A percentile compares a stretch with the other conserved stretches of the same genome.
Conservation (phyloP, 2,797 vertebrate genomes). For the Hypotaenidia philippensis region DNA sequence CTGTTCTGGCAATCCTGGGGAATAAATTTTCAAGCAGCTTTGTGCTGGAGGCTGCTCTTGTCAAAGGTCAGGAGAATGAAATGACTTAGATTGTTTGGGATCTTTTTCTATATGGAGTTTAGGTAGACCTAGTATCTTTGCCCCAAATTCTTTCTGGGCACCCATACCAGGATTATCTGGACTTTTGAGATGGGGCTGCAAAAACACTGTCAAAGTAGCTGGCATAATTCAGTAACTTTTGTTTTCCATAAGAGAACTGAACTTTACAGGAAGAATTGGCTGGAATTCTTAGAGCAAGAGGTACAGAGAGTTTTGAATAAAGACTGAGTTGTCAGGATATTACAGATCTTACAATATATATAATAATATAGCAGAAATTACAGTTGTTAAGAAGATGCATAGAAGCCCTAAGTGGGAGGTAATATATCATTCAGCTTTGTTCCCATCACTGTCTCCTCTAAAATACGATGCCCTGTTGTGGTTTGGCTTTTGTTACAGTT, state of each 20-base stretch:
- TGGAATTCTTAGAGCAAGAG: not conserved
- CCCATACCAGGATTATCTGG: not conserved
- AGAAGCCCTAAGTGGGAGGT: not conserved
- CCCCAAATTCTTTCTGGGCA: not conserved
- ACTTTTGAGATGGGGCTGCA: not conserved
- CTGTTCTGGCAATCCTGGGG: not conserved
- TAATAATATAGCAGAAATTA: not conserved
- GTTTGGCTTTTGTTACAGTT: not conserved
- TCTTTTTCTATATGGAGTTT: not conserved
- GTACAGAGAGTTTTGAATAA: not conserved
- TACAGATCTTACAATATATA: not conserved
- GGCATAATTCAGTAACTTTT: not conserved
- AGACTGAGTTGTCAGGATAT: not conserved
- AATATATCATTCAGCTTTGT: not conserved
- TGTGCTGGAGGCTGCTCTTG: not conserved
- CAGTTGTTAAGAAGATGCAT: not conserved
- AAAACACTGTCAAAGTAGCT: not conserved
- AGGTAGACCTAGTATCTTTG: not conserved
- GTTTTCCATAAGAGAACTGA: not conserved
- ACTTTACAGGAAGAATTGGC: not conserved
- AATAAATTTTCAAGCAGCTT: not conserved
- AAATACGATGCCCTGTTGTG: not conserved
- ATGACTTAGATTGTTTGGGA: not conserved
- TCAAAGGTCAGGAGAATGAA: not conserved
- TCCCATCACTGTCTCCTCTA: not conserved